A percentile compares a stretch with the other conserved stretches of the same genome.
These are phyloP conservation scores for Drosophila picticornis DNA, from an alignment of 2,888 invertebrate genomes.

Conservation along the genomic window DNA sequence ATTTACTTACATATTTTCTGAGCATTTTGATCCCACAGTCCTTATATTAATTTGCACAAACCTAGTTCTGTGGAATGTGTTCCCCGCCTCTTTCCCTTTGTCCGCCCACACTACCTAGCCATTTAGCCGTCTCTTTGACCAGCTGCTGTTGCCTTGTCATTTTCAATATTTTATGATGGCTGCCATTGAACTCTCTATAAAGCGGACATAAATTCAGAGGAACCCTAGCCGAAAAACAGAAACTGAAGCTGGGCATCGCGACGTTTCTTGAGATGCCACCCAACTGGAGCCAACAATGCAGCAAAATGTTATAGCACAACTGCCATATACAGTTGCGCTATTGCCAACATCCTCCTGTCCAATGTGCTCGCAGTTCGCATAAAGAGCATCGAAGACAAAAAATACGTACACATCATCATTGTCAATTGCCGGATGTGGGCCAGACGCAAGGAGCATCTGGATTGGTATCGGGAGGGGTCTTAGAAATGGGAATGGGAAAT, in stretches of 20 bases:
- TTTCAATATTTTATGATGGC: constrained; percentile 80
- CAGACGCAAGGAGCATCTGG: constrained; percentile 19
- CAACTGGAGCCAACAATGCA: constrained; percentile 57
- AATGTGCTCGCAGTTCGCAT: constrained; percentile 39
- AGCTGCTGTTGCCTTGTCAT: constrained; percentile 57
- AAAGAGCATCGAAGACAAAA: constrained; percentile 72
- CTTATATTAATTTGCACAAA: constrained; percentile 38
- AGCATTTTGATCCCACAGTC: constrained; percentile 21
- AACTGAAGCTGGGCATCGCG: constrained; percentile 39
- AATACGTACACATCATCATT: constrained; percentile 80
- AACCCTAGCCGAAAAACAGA: constrained; percentile 56
- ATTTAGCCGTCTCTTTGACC: constrained; percentile 6
- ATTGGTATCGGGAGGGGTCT: constrained; percentile 9
- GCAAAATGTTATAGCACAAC: constrained; percentile 66
- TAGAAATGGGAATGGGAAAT: constrained; percentile 5
- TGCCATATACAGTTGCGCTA: constrained; percentile 58
- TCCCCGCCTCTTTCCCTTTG: background rate
- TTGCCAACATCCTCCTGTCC: constrained; percentile 7
- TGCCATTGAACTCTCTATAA: constrained; percentile 81
- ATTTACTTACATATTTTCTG: constrained; percentile 1
- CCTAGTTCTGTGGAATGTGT: constrained; percentile 12
- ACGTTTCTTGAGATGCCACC: constrained; percentile 58
- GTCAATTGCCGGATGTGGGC: constrained; percentile 76
- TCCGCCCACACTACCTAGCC: background rate
- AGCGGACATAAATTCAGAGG: constrained; percentile 76